These are phyloP conservation scores for Actinernus sp. DNA, from an alignment of 92 coral and sea anemone species.

Conservation along the genomic window DNA sequence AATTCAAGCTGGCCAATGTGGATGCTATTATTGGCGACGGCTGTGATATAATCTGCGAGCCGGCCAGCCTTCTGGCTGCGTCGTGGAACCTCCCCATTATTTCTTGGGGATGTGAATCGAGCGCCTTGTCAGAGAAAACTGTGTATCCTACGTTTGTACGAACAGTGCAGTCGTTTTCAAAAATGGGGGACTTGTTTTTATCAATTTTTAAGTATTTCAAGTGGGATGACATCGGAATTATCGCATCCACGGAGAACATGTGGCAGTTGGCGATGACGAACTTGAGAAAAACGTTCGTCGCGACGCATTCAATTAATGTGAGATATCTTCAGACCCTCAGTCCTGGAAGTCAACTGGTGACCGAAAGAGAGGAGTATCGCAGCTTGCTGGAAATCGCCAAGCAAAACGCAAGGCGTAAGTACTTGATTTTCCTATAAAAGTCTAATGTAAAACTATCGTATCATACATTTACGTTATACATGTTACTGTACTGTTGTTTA, in stretches of 20 bases:
- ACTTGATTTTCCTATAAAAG: too few species aligned
- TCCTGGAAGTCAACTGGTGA: constrained; percentile 83
- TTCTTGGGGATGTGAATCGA: constrained; percentile 88
- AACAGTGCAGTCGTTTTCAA: constrained; percentile 83
- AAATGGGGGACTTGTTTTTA: constrained; percentile 78
- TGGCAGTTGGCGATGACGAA: constrained; percentile 84
- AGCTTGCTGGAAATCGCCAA: constrained; percentile 74
- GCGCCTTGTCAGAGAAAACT: constrained; percentile 76
- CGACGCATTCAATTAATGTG: constrained; percentile 60
- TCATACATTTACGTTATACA: too few species aligned
- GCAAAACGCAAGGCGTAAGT: constrained; percentile 79
- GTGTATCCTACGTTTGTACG: constrained; percentile 78
- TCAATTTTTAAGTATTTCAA: constrained; percentile 73
- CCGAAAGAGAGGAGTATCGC: constrained; percentile 80
- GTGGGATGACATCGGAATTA: constrained; percentile 84
- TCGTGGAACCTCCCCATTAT: constrained; percentile 88
- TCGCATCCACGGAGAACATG: constrained; percentile 86
- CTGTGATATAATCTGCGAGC: constrained; percentile 84
- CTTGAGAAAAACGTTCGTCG: constrained; percentile 66
- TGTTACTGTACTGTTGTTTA: too few species aligned
- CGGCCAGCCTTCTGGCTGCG: constrained; percentile 82
- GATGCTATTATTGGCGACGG: constrained; percentile 89
- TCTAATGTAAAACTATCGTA: too few species aligned
- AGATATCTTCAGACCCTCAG: constrained; percentile 81
- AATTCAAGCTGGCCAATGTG: constrained; percentile 74